Conservation (phyloP, 2,888 invertebrate genomes). For the Cephus sareptanus region DNA sequence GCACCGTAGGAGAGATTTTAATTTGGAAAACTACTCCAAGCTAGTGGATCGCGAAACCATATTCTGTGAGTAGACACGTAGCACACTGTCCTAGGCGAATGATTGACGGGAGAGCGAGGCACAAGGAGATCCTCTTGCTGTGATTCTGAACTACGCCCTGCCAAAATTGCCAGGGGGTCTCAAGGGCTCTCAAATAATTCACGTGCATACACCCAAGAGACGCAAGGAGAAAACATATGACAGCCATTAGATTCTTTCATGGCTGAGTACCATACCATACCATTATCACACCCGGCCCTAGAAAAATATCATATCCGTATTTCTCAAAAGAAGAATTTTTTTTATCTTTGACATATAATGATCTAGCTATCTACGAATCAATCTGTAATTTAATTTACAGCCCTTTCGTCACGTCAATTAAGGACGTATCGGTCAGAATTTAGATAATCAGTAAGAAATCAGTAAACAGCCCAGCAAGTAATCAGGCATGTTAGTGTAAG, state of each 20-base stretch:
- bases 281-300: neutral
- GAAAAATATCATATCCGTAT: neutral
- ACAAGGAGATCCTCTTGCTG: neutral
- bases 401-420: neutral
- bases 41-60: neutral
- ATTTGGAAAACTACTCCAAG: neutral
- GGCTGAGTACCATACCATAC: neutral
- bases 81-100: neutral
- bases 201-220: neutral
- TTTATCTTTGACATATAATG: neutral
- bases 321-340: neutral
- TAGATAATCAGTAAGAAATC: neutral
- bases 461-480: neutral
- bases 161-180: neutral
- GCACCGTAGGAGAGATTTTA: neutral
- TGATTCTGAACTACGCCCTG: neutral
- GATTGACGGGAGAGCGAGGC: neutral
- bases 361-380: conserved; percentile 17
- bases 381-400: conserved; percentile 39
- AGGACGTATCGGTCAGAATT: neutral
- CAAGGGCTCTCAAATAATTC: neutral
- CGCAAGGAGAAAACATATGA: neutral
- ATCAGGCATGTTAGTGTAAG: neutral
- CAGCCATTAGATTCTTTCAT: neutral
- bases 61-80: neutral